Percentiles rank a stretch among this genome's conserved stretches.
These are phyloP conservation scores for Melanotus villosus DNA, from an alignment of 2,888 invertebrate genomes.

Conservation along the genomic window DNA sequence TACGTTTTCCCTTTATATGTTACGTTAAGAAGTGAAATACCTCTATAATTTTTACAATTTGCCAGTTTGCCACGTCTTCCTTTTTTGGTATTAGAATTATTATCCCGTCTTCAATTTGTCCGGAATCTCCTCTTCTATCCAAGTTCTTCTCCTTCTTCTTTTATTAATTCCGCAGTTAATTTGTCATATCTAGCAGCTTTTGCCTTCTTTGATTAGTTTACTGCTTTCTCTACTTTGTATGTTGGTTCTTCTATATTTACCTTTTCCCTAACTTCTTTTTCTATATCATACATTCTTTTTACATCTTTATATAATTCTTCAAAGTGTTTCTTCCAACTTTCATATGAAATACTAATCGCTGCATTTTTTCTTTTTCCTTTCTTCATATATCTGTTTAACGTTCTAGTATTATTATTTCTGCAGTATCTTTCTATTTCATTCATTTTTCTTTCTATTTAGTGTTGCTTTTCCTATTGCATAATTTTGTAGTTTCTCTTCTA, in stretches of 20 bases:
- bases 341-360: background rate
- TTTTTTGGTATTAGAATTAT: slow-evolving; percentile 11
- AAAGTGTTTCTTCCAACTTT: slow-evolving; percentile 8
- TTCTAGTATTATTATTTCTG: slow-evolving; percentile 16
- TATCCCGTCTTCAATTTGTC: background rate
- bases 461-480: slow-evolving; percentile 1
- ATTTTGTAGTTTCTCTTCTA: background rate
- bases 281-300: background rate
- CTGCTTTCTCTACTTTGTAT: background rate
- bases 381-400: background rate
- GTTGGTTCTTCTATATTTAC: background rate
- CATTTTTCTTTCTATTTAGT: background rate
- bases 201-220: background rate
- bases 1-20: background rate
- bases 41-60: slow-evolving; percentile 1
- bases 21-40: background rate
- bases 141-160: background rate
- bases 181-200: background rate
- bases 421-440: slow-evolving; percentile 7
- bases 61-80: background rate
- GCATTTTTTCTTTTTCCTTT: background rate
- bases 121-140: background rate
- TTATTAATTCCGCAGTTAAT: slow-evolving; percentile 11
- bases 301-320: slow-evolving; percentile 2
- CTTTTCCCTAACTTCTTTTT: background rate